Percentiles rank a stretch among this genome's conserved stretches.
These are phyloP conservation scores for Euphonia xanthogaster DNA, from an alignment of 2,797 vertebrate species.

Conservation along the genomic window DNA sequence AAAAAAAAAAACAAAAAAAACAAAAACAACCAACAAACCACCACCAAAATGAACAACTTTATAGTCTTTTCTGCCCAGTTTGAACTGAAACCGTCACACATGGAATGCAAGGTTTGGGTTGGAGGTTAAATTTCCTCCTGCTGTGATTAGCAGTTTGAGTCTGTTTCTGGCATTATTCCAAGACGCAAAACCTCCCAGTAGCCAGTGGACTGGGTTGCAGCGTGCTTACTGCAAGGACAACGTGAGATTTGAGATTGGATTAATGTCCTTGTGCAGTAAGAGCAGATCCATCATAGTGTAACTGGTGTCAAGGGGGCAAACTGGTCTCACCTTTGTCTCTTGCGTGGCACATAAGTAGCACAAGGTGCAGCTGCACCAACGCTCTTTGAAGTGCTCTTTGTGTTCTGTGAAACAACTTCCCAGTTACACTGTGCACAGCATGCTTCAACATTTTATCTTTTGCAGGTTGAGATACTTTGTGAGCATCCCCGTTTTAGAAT, in stretches of 20 bases:
- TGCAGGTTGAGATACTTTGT: conserved; percentile 96
- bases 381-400: background rate
- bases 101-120: background rate
- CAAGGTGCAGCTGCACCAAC: background rate
- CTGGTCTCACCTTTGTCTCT: background rate
- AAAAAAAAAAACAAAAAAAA: background rate
- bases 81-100: background rate
- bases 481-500: conserved; percentile 98
- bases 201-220: background rate
- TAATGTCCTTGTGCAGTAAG: background rate
- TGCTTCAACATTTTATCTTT: conserved; percentile 40
- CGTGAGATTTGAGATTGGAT: background rate
- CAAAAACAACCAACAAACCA: background rate
- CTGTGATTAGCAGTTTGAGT: background rate
- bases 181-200: background rate
- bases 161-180: background rate
- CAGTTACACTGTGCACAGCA: background rate
- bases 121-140: background rate
- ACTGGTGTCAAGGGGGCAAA: background rate
- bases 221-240: rapidly evolving
- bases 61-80: background rate
- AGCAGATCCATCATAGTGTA: background rate
- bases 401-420: background rate
- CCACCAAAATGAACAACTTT: background rate
- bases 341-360: rapidly evolving